Base-by-base conservation (phyloP, 2,797 vertebrate genomes). In the Neosilurus hyrtlii region DNA sequence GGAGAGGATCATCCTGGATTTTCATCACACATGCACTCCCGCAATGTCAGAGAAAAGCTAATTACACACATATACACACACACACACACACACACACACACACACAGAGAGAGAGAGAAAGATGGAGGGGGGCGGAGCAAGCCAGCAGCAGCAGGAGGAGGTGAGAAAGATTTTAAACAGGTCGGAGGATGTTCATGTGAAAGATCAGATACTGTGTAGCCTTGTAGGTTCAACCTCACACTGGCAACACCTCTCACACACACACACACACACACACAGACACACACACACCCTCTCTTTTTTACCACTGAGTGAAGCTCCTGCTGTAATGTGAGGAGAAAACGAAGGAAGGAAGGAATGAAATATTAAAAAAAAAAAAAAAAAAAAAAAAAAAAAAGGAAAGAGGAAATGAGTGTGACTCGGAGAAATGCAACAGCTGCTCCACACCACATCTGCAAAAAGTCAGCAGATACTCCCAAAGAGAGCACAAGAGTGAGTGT, bases 381-480 rank as follows among this genome's bases (percentile, higher is more conserved):
- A 30, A 30, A 30, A 30, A 30, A 30, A 30, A 30, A 30, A 30
- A 43, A 51, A 24, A 30, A 61, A 20, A 22, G 37, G 30, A 57
- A 37, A 84, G 86, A 82, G 57, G 26, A 81, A 85, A 84, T 77
- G 83, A 81, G 35, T n/a, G 30, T 3, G n/a, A 79, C 35, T 72
- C 16, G 2, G 52, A 83, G 83, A 85, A 73, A 81, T 88, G 92
- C 91, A 94, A 94, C 93, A 94, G 93, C 93, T 94, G 94, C 91
- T 91, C 86, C 90, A 89, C 91, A 93, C 94, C 94, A 94, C 93
- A 94, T 94, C 93, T 94, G 93, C 90, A 93, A 91, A 92, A 90
- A 51, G 76, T 30, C 85, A 88, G 84, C 79, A 78, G 71, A 86
- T 73, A 80, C 76, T 85, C 71, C 85, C 84, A 37, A 75, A 73